Conservation (phyloP, 2,888 invertebrate genomes). For the Diplolepis rosae region DNA sequence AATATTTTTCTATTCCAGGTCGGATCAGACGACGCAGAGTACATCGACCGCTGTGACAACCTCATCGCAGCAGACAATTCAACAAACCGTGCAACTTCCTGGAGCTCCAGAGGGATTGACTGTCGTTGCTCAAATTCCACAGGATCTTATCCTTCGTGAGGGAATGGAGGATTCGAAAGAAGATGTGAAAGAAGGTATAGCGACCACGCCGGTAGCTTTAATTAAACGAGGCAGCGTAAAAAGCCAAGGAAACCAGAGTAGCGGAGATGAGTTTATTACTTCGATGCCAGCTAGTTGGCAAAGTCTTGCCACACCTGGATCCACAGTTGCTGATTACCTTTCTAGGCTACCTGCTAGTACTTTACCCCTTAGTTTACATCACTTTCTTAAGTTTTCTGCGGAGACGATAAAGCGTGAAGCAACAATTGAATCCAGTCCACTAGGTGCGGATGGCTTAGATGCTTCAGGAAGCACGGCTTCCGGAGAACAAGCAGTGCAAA, state of each 20-base stretch:
- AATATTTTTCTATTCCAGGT: constrained; percentile 51
- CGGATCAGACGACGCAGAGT: constrained; percentile 71
- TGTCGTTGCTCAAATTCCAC: constrained; percentile 81
- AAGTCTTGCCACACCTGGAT: constrained; percentile 74
- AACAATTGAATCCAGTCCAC: constrained; percentile 73
- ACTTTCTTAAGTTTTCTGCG: constrained; percentile 79
- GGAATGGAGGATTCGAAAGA: constrained; percentile 73
- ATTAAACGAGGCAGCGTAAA: constrained; percentile 74
- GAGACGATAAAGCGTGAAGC: constrained; percentile 76
- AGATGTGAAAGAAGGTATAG: constrained; percentile 69
- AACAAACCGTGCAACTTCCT: constrained; percentile 72
- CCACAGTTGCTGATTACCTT: constrained; percentile 75
- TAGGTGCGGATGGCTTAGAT: constrained; percentile 71
- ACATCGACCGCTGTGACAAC: constrained; percentile 72
- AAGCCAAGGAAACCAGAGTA: constrained; percentile 67
- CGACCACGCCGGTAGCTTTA: constrained; percentile 74
- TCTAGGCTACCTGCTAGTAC: constrained; percentile 75
- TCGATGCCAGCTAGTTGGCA: constrained; percentile 76
- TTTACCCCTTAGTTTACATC: constrained; percentile 78
- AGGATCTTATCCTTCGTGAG: constrained; percentile 80
- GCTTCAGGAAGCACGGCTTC: constrained; percentile 64
- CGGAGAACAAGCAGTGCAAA: constrained; percentile 75
- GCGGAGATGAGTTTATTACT: constrained; percentile 70
- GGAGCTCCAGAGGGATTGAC: constrained; percentile 80
- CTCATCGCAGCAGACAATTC: constrained; percentile 71